Percentiles rank a stretch among this genome's conserved stretches.
phyloP scores from a whole-genome alignment of 53 echinoderm and acorn worm genomes.

The Arbacia lixula region DNA sequence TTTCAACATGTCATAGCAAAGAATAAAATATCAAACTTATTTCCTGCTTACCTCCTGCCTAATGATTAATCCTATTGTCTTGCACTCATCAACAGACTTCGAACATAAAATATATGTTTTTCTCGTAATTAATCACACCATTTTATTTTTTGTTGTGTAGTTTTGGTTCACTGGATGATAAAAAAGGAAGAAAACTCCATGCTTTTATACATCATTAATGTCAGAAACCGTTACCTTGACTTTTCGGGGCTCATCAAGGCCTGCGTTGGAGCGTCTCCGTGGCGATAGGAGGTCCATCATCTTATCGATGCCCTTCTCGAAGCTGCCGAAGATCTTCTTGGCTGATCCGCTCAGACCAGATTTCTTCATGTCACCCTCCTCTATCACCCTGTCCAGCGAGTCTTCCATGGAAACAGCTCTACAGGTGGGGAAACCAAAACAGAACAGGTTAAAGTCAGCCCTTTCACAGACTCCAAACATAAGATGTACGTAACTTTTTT shows the following conservation, averaged over 20 bases:
- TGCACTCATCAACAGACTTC: too few relatives aligned
- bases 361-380: slow-evolving; percentile 68
- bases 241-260: slow-evolving; percentile 87
- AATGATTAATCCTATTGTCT: too few relatives aligned
- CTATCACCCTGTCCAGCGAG: slow-evolving; percentile 67
- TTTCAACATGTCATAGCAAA: too few relatives aligned
- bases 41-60: too few relatives aligned
- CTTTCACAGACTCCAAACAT: not conserved
- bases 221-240: slow-evolving; percentile 97
- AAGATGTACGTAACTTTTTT: too few relatives aligned
- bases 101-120: too few relatives aligned
- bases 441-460: not conserved
- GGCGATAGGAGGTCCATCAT: slow-evolving; percentile 92
- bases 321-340: slow-evolving; percentile 98
- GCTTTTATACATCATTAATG: too few relatives aligned
- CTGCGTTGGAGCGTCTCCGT: slow-evolving; percentile 70
- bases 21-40: too few relatives aligned
- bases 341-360: slow-evolving; percentile 85
- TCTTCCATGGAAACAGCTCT: slow-evolving; percentile 99
- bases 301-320: slow-evolving; percentile 98
- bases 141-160: too few relatives aligned
- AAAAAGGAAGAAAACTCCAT: too few relatives aligned
- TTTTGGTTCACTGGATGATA: too few relatives aligned
- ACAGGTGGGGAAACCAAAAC: not conserved
- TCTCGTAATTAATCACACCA: too few relatives aligned